These are phyloP conservation scores for Chionomys nivalis DNA, from an alignment of 2,113 vertebrate genomes.

Conservation along the genomic window DNA sequence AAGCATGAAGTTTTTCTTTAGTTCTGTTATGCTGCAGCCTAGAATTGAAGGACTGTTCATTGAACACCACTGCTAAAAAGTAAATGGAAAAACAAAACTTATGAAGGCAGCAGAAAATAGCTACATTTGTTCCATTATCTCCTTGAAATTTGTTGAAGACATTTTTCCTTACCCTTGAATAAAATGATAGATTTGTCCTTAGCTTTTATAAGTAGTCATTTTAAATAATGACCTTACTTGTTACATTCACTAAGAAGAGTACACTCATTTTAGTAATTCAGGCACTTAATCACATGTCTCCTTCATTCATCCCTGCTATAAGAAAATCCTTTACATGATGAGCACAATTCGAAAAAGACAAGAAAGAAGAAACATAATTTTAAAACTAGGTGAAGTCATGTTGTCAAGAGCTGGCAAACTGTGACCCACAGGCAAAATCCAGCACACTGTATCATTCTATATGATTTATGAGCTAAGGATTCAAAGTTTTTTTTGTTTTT, in stretches of 20 bases:
- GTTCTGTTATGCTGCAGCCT: not conserved
- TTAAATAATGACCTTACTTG: not conserved
- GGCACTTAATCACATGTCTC: not conserved
- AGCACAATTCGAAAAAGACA: not conserved
- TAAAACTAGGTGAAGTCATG: slow-evolving; percentile 32
- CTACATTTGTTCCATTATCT: not conserved
- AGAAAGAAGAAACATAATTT: not conserved
- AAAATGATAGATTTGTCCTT: not conserved
- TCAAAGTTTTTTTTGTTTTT: no score
- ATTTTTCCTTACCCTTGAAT: not conserved
- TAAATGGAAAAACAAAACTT: not conserved
- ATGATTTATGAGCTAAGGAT: not conserved
- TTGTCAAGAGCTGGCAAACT: not conserved
- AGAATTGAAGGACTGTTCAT: not conserved
- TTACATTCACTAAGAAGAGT: not conserved
- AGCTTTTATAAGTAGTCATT: not conserved
- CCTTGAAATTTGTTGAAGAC: not conserved
- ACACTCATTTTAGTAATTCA: not conserved
- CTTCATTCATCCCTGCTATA: not conserved
- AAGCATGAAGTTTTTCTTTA: not conserved
- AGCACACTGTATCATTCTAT: not conserved
- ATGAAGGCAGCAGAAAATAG: not conserved
- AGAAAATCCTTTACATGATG: slow-evolving; percentile 16
- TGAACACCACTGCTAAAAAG: not conserved
- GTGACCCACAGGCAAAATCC: not conserved